phyloP scores from a whole-genome alignment of 30 jellyfish, hydroid and myxozoan genomes.

The Clytia hemisphaerica region DNA sequence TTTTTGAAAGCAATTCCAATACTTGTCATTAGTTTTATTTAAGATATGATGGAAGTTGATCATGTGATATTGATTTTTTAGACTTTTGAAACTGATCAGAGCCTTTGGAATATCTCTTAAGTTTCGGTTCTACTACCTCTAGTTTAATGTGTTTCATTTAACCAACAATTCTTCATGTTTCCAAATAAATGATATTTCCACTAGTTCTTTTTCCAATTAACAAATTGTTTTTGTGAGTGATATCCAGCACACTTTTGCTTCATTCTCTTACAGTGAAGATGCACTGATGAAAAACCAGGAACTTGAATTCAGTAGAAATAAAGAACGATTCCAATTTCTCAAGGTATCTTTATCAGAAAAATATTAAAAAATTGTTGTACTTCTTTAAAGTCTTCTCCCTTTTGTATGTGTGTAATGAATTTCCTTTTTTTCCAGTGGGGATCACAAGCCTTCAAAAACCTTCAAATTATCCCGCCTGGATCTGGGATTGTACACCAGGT shows the following conservation, averaged over 20 bases:
- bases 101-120: too few relatives aligned
- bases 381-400: not conserved
- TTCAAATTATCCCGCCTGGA: conserved; percentile 88
- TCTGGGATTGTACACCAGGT: conserved; percentile 89
- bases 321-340: conserved; percentile 67
- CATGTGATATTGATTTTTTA: too few relatives aligned
- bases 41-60: not conserved
- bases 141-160: too few relatives aligned
- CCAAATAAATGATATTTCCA: too few relatives aligned
- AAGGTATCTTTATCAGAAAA: conserved; percentile 35
- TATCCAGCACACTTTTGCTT: too few relatives aligned
- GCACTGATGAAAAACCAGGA: conserved; percentile 66
- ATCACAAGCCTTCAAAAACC: conserved; percentile 79
- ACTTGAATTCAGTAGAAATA: conserved; percentile 76
- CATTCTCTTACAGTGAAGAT: conserved; percentile 45
- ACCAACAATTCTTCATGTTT: too few relatives aligned
- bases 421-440: conserved; percentile 61
- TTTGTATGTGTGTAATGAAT: not conserved
- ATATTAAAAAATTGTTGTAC: not conserved
- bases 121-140: too few relatives aligned
- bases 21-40: not conserved
- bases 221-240: too few relatives aligned
- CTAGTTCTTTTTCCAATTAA: too few relatives aligned
- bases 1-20: not conserved
- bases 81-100: too few relatives aligned